Base-by-base conservation (phyloP, 1,140 invertebrate genomes). In the Cataglyphis hispanica region DNA sequence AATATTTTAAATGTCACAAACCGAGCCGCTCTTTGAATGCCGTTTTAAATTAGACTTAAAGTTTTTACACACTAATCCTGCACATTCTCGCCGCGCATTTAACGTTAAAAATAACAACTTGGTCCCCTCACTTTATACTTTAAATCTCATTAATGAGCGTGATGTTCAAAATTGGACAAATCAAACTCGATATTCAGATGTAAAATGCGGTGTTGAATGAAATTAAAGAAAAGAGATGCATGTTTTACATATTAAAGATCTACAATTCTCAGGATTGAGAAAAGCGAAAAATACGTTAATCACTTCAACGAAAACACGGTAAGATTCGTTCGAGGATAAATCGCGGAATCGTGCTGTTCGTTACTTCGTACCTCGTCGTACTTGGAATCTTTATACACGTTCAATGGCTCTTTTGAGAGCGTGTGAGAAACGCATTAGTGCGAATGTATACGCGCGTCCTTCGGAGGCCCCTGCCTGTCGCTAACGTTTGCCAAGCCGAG, bases 401-500 rank as follows among this genome's bases (percentile, higher is more conserved):
- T 75, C 86, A 61, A 81, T 53, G 75, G 84, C 34, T 22, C 86
- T 76, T 81, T 86, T 76, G 81, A 31, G 10, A 46, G 19, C 31
- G 61, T 34, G 56, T 40, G 46, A 31, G 46, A 31, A 31, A 31
- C 22, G 77, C 22, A 80, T 70, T 80, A 80, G 63, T 43, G 61
- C 34, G 37, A 66, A 34, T 22, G 74, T 80, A 13, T 88, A 13
- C 31, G 69, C 56, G 66, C 77, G 91, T 89, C 90, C 91, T 91
- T 91, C 91, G 84, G 53, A 46, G 67, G 84, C 63, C 64, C 87
- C 84, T 90, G 86, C 86, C 78, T 90, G 90, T 91, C 88, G 87
- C 77, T 84, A 60, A 63, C 86, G 88, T 91, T 91, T 91, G 90
- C 87, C 90, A 91, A 90, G 85, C 75, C 60, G 75, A 87, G 90